A percentile compares a stretch with the other conserved stretches of the same genome.
Evolutionary conservation across 2,888 invertebrate genomes (phyloP).

Genomic region (Drosophila helvetica): DNA sequence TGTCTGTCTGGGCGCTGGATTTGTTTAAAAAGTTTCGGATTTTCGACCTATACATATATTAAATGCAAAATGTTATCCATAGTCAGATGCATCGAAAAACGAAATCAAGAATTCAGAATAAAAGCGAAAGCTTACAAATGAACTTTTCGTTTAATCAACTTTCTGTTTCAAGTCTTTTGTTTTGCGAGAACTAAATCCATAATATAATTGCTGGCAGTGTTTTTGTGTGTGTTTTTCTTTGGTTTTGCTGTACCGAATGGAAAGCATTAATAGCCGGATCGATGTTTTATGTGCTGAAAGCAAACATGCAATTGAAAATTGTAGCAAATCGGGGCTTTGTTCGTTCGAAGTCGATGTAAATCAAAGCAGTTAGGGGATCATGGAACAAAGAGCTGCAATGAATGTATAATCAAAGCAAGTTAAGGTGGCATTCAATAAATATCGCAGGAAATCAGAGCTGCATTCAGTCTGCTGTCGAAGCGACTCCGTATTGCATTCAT

Average conservation of each 20-base stretch:
- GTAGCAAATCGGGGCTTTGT: neutral
- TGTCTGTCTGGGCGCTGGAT: neutral
- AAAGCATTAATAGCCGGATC: constrained; percentile 9
- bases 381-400: neutral
- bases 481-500: neutral
- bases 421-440: neutral
- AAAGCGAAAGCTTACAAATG: constrained; percentile 20
- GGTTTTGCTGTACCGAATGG: constrained; percentile 8
- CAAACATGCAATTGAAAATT: constrained; percentile 19
- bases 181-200: constrained; percentile 21
- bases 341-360: neutral
- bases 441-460: neutral
- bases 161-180: constrained; percentile 18
- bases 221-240: constrained; percentile 12
- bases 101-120: constrained; percentile 16
- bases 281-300: constrained; percentile 3
- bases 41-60: constrained; percentile 45
- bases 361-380: too few species aligned
- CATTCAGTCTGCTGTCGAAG: neutral
- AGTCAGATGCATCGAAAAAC: constrained; percentile 32
- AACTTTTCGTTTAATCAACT: constrained; percentile 35
- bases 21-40: constrained; percentile 39
- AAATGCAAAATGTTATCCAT: constrained; percentile 60
- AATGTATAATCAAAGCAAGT: neutral
- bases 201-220: constrained; percentile 40